Base-by-base conservation (phyloP, 2,888 invertebrate genomes). In the Aspidiotus rigidus region DNA sequence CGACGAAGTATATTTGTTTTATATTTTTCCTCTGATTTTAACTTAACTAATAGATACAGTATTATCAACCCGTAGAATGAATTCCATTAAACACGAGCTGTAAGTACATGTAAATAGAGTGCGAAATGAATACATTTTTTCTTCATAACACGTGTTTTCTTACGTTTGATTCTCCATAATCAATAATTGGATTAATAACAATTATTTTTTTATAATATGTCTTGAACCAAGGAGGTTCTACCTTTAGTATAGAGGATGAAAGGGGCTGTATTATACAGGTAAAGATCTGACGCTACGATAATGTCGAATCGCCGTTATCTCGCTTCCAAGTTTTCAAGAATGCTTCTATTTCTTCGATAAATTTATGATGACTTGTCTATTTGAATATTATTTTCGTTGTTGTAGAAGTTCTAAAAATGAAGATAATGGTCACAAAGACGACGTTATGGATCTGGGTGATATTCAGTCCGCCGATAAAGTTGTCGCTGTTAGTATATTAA, bases 391-490 rank as follows among this genome's bases (percentile, higher is more conserved):
- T 61, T 61, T 40, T 62, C 39, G 6, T 42, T 39, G 28, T 41
- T 44, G 17, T 53, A 67, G 67, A 67, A 28, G 41, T 8, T 60
- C 67, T n/a, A 67, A 49, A 53, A 67, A 60, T 39, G 67, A 67
- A n/a, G 67, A 67, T 17, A 44, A 60, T 17, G n/a, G 39, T 17
- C 59, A 67, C 59, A 60, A 59, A 60, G 67, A 67, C 10, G 67
- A 67, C 53, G 60, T 60, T 59, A 67, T 67, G 67, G 67, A 67
- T 40, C 39, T 67, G 39, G 53, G 60, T 42, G 67, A 67, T 67
- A 67, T 67, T 39, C 67, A 67, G 60, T 67, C 67, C 10, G 67
- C 67, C 10, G 67, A 67, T 49, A 67, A 59, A 67, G 67, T 67
- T 17, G 60, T 53, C 15, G 67, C 67, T 44, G 67, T 67, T n/a